A percentile compares a stretch with the other conserved stretches of the same genome.
Conservation (phyloP, 2,888 invertebrate genomes). For the Ctenicera cuprea region DNA sequence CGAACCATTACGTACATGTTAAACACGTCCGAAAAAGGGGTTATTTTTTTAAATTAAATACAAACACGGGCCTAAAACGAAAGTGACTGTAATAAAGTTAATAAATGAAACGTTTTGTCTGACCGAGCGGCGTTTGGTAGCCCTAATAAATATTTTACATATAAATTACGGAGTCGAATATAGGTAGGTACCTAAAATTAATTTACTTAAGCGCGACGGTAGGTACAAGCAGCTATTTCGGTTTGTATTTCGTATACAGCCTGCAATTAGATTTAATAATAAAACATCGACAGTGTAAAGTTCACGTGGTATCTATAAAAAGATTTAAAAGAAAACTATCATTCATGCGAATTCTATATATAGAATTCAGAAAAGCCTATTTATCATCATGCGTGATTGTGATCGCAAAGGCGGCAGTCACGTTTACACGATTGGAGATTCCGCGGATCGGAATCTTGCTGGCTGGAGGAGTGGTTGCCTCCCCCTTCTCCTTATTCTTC, state of each 20-base stretch:
- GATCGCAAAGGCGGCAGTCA: conserved; percentile 27
- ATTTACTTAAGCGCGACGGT: conserved; percentile 40
- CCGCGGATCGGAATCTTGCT: conserved; percentile 17
- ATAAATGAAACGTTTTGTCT: neutral
- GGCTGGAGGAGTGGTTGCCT: neutral
- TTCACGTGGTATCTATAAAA: conserved; percentile 29
- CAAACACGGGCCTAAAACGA: neutral
- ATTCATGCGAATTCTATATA: conserved; percentile 42
- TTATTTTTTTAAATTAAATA: conserved; percentile 4
- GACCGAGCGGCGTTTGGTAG: neutral
- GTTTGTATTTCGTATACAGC: conserved; percentile 32
- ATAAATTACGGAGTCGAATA: conserved; percentile 33
- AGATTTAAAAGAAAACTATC: conserved; percentile 19
- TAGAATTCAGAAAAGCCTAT: conserved; percentile 37
- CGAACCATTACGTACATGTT: neutral
- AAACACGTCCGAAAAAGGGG: neutral
- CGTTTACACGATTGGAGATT: conserved; percentile 33
- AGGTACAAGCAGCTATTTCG: conserved; percentile 43
- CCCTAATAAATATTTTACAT: conserved; percentile 32
- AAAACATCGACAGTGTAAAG: conserved; percentile 21
- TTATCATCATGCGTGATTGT: conserved; percentile 35
- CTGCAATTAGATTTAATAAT: conserved; percentile 37
- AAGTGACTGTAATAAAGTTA: neutral
- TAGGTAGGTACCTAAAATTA: conserved; percentile 31
- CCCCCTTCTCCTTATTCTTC: neutral